Percentiles rank a stretch among this genome's conserved stretches.
These are phyloP conservation scores for Corythoichthys haematopterus DNA, from an alignment of 2,113 vertebrate species.

Conservation along the genomic window DNA sequence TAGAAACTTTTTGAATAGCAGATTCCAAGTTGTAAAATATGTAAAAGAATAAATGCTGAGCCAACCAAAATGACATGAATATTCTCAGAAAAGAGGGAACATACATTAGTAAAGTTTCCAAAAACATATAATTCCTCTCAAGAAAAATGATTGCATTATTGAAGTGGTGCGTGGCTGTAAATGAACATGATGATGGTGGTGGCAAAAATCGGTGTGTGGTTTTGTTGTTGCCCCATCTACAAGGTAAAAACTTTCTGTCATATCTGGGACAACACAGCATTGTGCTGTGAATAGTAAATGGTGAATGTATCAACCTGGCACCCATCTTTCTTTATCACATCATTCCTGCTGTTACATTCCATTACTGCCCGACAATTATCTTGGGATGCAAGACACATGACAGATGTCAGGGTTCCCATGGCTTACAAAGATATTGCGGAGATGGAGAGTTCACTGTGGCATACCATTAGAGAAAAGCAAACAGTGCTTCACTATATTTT, in stretches of 20 bases:
- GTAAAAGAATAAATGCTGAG: neutral
- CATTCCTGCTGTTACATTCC: constrained; percentile 26
- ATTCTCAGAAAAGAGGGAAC: neutral
- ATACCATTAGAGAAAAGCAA: neutral
- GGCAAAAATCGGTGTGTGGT: constrained; percentile 9
- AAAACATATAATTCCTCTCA: neutral
- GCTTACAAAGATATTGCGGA: neutral
- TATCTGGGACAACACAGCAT: constrained; percentile 47
- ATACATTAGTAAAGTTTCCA: neutral
- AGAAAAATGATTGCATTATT: neutral
- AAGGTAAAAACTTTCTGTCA: constrained; percentile 42
- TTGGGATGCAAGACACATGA: constrained; percentile 19
- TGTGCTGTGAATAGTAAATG: constrained; percentile 40
- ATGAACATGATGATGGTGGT: neutral
- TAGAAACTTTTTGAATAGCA: neutral
- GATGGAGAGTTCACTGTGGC: neutral
- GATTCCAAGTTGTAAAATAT: neutral
- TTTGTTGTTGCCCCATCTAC: constrained; percentile 5
- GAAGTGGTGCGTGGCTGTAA: neutral
- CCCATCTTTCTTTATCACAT: constrained; percentile 44
- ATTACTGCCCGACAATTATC: constrained; percentile 30
- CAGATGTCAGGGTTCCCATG: neutral
- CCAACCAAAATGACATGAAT: neutral
- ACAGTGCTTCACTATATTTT: neutral
- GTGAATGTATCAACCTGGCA: constrained; percentile 38